These are phyloP conservation scores for Engraulis encrasicolus DNA, from an alignment of 2,113 vertebrate species.

Conservation along the genomic window DNA sequence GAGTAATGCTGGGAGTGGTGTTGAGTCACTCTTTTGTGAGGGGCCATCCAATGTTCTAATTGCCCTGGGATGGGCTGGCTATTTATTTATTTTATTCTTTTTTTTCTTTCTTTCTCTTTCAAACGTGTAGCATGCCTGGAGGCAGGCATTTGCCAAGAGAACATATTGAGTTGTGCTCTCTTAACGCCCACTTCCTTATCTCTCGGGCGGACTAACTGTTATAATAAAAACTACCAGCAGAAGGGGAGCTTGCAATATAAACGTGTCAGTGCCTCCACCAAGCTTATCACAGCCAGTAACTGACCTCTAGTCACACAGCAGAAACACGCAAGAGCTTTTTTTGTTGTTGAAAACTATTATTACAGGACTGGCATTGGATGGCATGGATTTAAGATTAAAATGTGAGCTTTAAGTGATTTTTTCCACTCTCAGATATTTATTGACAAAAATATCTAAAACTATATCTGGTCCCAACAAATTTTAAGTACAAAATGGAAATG, in stretches of 20 bases:
- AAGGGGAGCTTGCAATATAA: background rate
- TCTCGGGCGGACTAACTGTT: background rate
- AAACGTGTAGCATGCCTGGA: background rate
- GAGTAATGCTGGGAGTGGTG: slow-evolving; percentile 44
- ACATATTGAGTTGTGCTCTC: background rate
- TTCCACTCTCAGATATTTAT: background rate
- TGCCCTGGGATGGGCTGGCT: slow-evolving; percentile 7
- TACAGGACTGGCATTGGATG: background rate
- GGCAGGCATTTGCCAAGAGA: background rate
- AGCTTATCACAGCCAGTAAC: background rate
- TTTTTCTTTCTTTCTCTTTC: background rate
- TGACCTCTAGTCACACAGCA: background rate
- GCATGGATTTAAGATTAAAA: background rate
- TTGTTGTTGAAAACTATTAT: too few species aligned
- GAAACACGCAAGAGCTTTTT: background rate
- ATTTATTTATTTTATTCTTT: too few species aligned
- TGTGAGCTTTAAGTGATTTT: background rate
- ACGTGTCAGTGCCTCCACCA: background rate
- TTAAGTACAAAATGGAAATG: background rate
- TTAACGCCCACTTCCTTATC: background rate
- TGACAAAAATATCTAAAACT: background rate
- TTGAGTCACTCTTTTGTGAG: slow-evolving; percentile 39
- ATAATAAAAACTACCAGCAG: background rate
- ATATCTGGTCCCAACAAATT: background rate
- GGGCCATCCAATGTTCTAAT: background rate